A percentile compares a stretch with the other conserved stretches of the same genome.
Conservation (phyloP, 2,113 vertebrate species). For the Bos javanicus region DNA sequence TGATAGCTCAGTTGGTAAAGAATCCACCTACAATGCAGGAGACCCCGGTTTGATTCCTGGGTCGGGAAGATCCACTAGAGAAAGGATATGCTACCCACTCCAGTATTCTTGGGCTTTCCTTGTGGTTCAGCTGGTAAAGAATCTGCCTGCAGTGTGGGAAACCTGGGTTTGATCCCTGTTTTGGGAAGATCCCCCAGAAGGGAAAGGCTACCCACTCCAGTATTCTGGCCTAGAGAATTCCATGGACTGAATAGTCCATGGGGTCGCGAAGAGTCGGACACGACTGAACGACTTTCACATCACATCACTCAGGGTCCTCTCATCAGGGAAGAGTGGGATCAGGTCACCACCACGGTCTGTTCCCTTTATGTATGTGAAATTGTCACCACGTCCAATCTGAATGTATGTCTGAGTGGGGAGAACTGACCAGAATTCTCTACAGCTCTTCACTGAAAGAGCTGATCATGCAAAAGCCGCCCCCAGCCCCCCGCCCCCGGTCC, state of each 20-base stretch:
- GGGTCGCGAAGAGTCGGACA: not conserved
- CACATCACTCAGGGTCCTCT: not conserved
- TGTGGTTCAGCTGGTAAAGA: not conserved
- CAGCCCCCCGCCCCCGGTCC: fast-evolving
- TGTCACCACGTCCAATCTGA: too few relatives aligned
- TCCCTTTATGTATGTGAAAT: not conserved
- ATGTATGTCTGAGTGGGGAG: fast-evolving
- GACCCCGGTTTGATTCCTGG: not conserved
- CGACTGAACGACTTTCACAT: fast-evolving
- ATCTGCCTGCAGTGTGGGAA: not conserved
- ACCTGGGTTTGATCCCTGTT: not conserved
- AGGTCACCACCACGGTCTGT: not conserved
- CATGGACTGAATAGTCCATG: not conserved
- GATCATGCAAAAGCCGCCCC: too few relatives aligned
- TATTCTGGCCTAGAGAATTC: not conserved
- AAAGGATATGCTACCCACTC: not conserved
- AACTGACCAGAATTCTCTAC: not conserved
- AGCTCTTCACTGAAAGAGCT: not conserved
- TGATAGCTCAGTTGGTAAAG: not conserved
- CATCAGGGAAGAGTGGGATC: not conserved
- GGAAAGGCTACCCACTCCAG: not conserved
- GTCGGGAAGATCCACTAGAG: fast-evolving
- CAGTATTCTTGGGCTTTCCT: not conserved
- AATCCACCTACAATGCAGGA: not conserved
- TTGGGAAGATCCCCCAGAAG: not conserved